These are phyloP conservation scores for Pampus argenteus DNA, from an alignment of 2,797 vertebrate genomes.

Conservation along the genomic window DNA sequence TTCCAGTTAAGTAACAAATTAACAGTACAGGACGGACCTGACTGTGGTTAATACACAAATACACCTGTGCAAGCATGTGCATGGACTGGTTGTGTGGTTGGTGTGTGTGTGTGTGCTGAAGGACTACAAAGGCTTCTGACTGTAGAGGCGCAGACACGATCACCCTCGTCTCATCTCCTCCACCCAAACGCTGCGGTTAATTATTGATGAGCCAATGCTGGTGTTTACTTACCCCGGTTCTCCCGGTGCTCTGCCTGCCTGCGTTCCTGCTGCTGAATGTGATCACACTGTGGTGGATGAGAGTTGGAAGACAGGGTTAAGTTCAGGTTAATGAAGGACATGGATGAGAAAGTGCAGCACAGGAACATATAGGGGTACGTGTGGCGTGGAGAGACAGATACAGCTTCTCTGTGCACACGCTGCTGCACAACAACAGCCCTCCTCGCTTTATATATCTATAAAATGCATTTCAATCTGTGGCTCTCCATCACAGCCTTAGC, in stretches of 20 bases:
- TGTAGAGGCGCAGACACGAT: slow-evolving; percentile 38
- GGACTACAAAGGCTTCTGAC: slow-evolving; percentile 59
- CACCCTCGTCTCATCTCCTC: slow-evolving; percentile 16
- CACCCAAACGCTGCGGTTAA: slow-evolving; percentile 55
- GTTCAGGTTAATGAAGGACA: slow-evolving; percentile 14
- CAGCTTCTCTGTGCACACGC: slow-evolving; percentile 10
- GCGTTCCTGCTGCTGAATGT: slow-evolving; percentile 3
- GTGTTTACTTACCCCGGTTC: slow-evolving; percentile 58
- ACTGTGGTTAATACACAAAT: not conserved
- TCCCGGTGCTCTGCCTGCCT: slow-evolving; percentile 4
- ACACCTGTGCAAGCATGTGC: slow-evolving; percentile 1
- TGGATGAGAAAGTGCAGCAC: not conserved
- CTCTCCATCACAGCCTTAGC: slow-evolving; percentile 23
- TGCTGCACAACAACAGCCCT: not conserved
- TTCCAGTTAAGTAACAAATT: not conserved
- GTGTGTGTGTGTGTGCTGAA: not conserved
- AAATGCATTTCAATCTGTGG: not conserved
- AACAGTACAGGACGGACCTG: not conserved
- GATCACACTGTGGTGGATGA: not conserved
- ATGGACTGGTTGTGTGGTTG: slow-evolving; percentile 24
- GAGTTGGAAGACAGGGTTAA: not conserved
- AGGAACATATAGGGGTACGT: not conserved
- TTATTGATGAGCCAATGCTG: slow-evolving; percentile 64
- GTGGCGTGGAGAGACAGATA: not conserved
- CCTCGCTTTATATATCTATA: slow-evolving; percentile 5